Evolutionary conservation across 2,888 invertebrate genomes (phyloP).

Genomic region (Noctua fimbriata): DNA sequence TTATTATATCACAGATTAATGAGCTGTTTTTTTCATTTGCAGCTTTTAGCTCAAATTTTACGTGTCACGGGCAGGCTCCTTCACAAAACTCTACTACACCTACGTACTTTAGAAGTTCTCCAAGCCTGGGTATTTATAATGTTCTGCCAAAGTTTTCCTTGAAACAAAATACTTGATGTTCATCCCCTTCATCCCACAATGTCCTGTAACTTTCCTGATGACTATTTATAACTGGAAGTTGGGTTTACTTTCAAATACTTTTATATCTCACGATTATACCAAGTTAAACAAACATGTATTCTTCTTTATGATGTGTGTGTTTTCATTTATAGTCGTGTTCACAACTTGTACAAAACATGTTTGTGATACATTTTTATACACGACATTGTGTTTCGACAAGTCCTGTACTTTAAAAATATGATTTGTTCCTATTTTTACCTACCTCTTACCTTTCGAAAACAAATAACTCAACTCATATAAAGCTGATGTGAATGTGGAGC

Average conservation of each 20-base stretch:
- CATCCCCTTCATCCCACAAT: background rate
- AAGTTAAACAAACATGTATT: background rate
- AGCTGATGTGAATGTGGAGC: background rate
- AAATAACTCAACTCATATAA: background rate
- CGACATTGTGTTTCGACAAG: background rate
- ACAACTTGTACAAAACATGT: background rate
- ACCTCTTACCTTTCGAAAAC: background rate
- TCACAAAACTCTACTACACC: background rate
- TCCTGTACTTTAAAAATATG: too few species aligned
- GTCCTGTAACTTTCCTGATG: background rate
- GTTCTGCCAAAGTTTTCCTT: background rate
- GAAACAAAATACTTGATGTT: background rate
- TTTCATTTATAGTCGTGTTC: background rate
- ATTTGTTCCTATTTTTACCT: too few species aligned
- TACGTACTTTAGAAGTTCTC: background rate
- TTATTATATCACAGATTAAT: too few species aligned
- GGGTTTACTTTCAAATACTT: background rate
- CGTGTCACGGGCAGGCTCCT: background rate
- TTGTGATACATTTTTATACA: background rate
- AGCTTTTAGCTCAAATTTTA: background rate
- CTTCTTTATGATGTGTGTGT: background rate
- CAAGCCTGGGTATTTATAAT: background rate
- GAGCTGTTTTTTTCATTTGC: background rate
- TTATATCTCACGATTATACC: background rate
- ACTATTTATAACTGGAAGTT: slow-evolving; percentile 12